These are phyloP conservation scores for Melieria picta DNA, from an alignment of 2,888 invertebrate genomes.

Conservation along the genomic window DNA sequence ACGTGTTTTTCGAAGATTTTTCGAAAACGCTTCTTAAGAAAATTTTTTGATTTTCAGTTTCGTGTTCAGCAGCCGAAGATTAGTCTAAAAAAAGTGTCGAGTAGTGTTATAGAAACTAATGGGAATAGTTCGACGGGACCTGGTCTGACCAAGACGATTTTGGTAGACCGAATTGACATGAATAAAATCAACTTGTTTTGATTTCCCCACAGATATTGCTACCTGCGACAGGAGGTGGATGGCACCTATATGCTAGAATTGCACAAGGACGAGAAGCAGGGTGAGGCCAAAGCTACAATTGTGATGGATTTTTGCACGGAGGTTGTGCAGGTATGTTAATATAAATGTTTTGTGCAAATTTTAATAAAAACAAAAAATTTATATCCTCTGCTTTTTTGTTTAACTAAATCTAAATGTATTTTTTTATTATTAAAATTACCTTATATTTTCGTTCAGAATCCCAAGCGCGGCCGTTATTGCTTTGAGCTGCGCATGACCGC, in stretches of 20 bases:
- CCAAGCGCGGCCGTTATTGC: slow-evolving; percentile 84
- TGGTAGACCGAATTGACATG: neutral
- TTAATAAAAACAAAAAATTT: no score
- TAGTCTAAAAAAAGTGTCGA: no score
- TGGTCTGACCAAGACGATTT: no score
- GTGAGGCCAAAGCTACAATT: slow-evolving; percentile 89
- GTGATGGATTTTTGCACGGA: slow-evolving; percentile 94
- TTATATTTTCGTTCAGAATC: slow-evolving; percentile 69
- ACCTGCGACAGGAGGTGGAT: slow-evolving; percentile 89
- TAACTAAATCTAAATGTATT: no score
- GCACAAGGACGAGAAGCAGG: slow-evolving; percentile 92
- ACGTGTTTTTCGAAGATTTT: no score
- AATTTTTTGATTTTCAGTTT: no score
- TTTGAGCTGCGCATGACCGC: slow-evolving; percentile 90
- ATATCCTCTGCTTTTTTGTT: no score
- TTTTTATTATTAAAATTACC: neutral
- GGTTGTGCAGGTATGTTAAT: slow-evolving; percentile 76
- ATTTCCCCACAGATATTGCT: slow-evolving; percentile 74
- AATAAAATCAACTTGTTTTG: no score
- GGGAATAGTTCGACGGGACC: neutral
- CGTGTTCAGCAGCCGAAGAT: no score
- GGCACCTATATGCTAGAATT: slow-evolving; percentile 91
- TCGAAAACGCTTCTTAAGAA: no score
- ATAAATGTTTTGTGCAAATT: no score
- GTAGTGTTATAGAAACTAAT: neutral